Conservation (phyloP, 2,113 vertebrate species). For the Daboia siamensis region DNA sequence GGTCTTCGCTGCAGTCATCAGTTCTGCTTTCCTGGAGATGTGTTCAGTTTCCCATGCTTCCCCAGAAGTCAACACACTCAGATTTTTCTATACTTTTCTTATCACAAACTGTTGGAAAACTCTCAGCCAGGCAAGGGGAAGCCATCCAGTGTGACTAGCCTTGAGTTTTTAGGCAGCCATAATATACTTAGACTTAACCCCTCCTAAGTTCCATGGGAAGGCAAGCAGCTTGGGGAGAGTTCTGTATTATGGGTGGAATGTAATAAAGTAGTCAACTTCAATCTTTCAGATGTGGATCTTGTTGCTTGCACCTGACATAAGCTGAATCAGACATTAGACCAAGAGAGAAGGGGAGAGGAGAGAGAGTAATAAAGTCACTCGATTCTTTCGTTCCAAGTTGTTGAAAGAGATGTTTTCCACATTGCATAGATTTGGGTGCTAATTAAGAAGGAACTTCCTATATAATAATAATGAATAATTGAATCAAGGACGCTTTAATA, state of each 20-base stretch:
- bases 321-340: not conserved
- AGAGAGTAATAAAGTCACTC: not conserved
- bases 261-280: not conserved
- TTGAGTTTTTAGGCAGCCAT: not conserved
- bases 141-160: not conserved
- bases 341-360: not conserved
- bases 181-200: not conserved
- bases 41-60: not conserved
- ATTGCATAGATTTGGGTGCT: not conserved
- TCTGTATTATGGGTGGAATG: not conserved
- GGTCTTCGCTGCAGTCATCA: not conserved
- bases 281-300: not conserved
- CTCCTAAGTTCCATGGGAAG: not conserved
- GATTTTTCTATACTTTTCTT: not conserved
- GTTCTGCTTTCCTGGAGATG: not conserved
- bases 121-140: not conserved
- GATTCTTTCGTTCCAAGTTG: not conserved
- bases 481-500: not conserved
- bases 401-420: not conserved
- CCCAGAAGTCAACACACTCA: not conserved
- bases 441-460: not conserved
- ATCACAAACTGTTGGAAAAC: not conserved
- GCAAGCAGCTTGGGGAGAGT: not conserved
- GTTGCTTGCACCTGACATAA: not conserved
- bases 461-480: not conserved